Conservation (phyloP, 2,113 vertebrate genomes). For the Mormyrus lacerda region DNA sequence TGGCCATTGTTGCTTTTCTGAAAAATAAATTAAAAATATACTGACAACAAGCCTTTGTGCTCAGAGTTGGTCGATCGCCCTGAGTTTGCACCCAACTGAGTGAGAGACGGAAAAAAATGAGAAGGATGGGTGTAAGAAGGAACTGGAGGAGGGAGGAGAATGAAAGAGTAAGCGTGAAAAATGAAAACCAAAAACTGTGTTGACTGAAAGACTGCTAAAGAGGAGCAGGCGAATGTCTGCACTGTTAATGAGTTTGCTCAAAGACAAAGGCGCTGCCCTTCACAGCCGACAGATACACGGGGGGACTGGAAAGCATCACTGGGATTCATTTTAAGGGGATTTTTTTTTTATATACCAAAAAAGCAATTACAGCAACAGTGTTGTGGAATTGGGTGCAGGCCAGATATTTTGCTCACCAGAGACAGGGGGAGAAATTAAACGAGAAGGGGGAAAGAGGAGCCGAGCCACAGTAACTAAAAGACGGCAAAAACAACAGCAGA, state of each 20-base stretch:
- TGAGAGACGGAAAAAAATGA: slow-evolving; percentile 19
- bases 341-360: slow-evolving; percentile 34
- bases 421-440: neutral
- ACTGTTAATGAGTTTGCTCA: slow-evolving; percentile 45
- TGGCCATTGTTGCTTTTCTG: neutral
- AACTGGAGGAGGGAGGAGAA: slow-evolving; percentile 11
- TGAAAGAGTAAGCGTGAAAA: slow-evolving; percentile 52
- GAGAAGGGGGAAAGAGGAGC: slow-evolving; percentile 4
- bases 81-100: slow-evolving; percentile 44
- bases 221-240: slow-evolving; percentile 41
- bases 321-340: slow-evolving; percentile 26
- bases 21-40: slow-evolving; percentile 14
- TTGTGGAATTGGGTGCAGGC: slow-evolving; percentile 42
- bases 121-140: slow-evolving; percentile 17
- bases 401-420: slow-evolving; percentile 36
- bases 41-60: slow-evolving; percentile 26
- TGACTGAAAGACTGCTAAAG: slow-evolving; percentile 47
- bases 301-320: slow-evolving; percentile 15
- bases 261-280: slow-evolving; percentile 48
- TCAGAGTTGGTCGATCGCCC: slow-evolving; percentile 33
- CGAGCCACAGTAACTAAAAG: slow-evolving; percentile 21
- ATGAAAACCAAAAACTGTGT: slow-evolving; percentile 58
- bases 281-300: slow-evolving; percentile 25
- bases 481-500: slow-evolving; percentile 28
- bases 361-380: slow-evolving; percentile 49